These are phyloP conservation scores for Isoperla grammatica DNA, from an alignment of 2,888 invertebrate species.

Conservation along the genomic window DNA sequence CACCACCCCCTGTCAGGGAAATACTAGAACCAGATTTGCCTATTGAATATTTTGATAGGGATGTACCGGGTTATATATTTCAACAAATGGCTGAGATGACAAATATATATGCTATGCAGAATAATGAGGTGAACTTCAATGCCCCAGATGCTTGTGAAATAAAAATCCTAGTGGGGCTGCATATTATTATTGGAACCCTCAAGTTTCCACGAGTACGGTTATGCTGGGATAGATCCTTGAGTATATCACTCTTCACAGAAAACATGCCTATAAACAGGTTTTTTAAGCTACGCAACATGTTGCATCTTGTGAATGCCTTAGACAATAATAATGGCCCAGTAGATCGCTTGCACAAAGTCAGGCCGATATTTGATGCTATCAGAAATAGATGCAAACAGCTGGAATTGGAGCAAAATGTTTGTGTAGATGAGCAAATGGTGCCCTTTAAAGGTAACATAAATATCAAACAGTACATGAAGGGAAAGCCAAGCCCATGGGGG, in stretches of 20 bases:
- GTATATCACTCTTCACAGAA: conserved; percentile 18
- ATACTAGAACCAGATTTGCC: neutral
- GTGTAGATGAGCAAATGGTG: too few relatives aligned
- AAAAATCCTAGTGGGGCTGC: conserved; percentile 20
- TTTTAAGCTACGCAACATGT: conserved; percentile 25
- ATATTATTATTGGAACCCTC: conserved; percentile 21
- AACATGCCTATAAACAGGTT: conserved; percentile 28
- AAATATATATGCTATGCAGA: conserved; percentile 36
- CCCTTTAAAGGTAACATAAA: too few relatives aligned
- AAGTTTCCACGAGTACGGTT: conserved; percentile 19
- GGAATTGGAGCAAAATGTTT: conserved; percentile 45
- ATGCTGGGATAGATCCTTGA: conserved; percentile 25
- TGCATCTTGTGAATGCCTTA: conserved; percentile 29
- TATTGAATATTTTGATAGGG: neutral
- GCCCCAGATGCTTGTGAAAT: conserved; percentile 14
- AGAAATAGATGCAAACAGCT: conserved; percentile 38
- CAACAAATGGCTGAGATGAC: conserved; percentile 5
- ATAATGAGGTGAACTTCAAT: neutral
- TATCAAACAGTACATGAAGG: too few relatives aligned
- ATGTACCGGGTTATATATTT: neutral
- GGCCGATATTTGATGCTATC: conserved; percentile 30
- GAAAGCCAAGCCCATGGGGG: too few relatives aligned
- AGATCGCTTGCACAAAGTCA: conserved; percentile 29
- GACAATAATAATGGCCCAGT: conserved; percentile 5
- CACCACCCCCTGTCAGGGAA: too few relatives aligned